A percentile compares a stretch with the other conserved stretches of the same genome.
phyloP scores from a whole-genome alignment of 23 tunicate genomes.

The Corella eumyota region DNA sequence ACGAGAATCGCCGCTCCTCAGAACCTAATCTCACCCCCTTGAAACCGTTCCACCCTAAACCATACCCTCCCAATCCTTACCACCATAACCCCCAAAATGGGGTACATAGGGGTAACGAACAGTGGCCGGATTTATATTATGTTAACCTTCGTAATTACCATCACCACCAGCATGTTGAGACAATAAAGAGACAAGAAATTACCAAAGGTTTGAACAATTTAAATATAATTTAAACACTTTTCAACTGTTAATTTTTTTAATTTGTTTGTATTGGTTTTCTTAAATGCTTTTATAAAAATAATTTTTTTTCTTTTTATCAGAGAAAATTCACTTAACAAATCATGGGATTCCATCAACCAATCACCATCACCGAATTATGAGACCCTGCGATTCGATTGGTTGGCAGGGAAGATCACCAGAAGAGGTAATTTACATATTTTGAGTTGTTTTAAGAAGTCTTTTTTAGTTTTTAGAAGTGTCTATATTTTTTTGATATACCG shows the following conservation, averaged over 20 bases:
- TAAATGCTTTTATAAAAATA: too few relatives aligned
- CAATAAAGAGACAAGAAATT: slow-evolving; percentile 50
- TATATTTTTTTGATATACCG: too few relatives aligned
- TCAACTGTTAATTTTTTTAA: too few relatives aligned
- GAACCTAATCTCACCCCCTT: slow-evolving; percentile 44
- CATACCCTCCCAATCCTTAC: slow-evolving; percentile 25
- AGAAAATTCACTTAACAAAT: slow-evolving; percentile 33
- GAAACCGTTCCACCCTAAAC: slow-evolving; percentile 18
- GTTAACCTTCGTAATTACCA: slow-evolving; percentile 60
- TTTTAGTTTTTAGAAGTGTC: too few relatives aligned
- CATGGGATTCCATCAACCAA: slow-evolving; percentile 1
- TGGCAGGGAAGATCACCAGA: too few relatives aligned
- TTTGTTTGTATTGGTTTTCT: too few relatives aligned
- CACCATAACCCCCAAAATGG: slow-evolving; percentile 12
- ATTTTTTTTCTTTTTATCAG: slow-evolving; percentile 5
- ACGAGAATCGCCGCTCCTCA: slow-evolving; percentile 42
- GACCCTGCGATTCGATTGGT: slow-evolving; percentile 4
- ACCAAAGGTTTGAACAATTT: slow-evolving; percentile 79
- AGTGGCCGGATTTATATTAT: slow-evolving; percentile 44
- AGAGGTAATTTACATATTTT: too few relatives aligned
- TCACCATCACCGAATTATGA: not conserved
- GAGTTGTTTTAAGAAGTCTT: too few relatives aligned
- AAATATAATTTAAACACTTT: not conserved
- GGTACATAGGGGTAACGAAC: slow-evolving; percentile 6
- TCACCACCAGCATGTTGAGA: slow-evolving; percentile 75